Evolutionary conservation across 2,797 vertebrate genomes (phyloP).

Genomic region (Eutrigla gurnardus): DNA sequence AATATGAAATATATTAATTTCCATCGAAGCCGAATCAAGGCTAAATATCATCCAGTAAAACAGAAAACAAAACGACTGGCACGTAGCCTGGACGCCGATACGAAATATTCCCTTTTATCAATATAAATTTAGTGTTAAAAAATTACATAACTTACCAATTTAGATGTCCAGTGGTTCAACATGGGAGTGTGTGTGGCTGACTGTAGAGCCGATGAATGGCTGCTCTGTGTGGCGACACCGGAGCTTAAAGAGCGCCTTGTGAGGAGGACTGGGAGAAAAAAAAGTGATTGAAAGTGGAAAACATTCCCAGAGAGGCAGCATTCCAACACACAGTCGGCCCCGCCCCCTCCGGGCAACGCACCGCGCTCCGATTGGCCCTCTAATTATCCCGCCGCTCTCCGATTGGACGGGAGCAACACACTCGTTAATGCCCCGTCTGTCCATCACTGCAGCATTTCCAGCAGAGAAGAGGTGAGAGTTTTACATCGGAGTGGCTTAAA

Average conservation of each 20-base stretch:
- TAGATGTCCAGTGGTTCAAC: conserved; percentile 79
- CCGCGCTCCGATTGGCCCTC: conserved; percentile 65
- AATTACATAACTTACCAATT: conserved; percentile 82
- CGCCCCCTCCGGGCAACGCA: conserved; percentile 35
- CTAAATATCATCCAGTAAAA: background rate
- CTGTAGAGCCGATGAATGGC: conserved; percentile 86
- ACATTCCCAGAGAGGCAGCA: conserved; percentile 85
- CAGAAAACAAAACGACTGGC: background rate
- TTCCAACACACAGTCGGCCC: conserved; percentile 67
- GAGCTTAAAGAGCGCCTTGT: conserved; percentile 90
- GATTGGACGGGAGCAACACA: conserved; percentile 58
- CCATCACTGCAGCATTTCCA: conserved; percentile 73
- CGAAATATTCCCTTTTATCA: conserved; percentile 34
- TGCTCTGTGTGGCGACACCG: conserved; percentile 87
- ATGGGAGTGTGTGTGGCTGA: conserved; percentile 84
- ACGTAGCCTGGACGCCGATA: conserved; percentile 11
- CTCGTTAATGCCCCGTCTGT: conserved; percentile 63
- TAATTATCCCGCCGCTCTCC: conserved; percentile 45
- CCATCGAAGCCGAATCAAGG: background rate
- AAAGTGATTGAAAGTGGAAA: conserved; percentile 85
- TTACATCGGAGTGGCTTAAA: conserved; percentile 79
- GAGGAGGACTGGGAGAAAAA: conserved; percentile 82
- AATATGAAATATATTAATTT: conserved; percentile 13
- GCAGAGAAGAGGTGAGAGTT: conserved; percentile 80
- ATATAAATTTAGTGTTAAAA: conserved; percentile 43